Evolutionary conservation across 2,113 vertebrate species (phyloP).

Genomic region (Ahaetulla prasina): DNA sequence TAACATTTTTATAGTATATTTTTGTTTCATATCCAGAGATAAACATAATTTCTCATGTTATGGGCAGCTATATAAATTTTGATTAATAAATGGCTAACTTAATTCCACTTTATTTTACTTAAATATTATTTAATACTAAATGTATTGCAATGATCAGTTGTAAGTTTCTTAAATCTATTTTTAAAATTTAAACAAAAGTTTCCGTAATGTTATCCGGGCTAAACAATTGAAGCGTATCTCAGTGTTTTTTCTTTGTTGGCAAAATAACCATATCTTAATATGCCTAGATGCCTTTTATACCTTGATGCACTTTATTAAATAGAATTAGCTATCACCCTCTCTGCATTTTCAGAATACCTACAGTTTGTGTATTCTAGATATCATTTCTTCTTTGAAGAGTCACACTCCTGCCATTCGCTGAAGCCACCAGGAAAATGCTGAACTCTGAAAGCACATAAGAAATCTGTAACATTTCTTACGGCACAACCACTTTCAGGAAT

Average conservation of each 20-base stretch:
- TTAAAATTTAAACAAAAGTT: neutral
- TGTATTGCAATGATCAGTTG: neutral
- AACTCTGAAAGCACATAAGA: slow-evolving; percentile 70
- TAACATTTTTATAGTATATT: neutral
- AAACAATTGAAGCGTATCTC: neutral
- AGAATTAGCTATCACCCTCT: neutral
- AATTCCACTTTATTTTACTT: neutral
- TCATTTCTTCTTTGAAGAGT: slow-evolving; percentile 66
- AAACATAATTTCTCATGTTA: neutral
- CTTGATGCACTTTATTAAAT: neutral
- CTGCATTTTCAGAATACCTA: neutral
- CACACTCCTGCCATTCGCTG: slow-evolving; percentile 83
- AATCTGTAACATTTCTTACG: neutral
- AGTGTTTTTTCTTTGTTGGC: neutral
- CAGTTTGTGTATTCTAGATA: neutral
- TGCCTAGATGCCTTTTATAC: neutral
- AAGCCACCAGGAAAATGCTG: slow-evolving; percentile 86
- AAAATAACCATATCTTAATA: neutral
- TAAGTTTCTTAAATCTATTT: neutral
- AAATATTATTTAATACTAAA: neutral
- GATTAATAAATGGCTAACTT: neutral
- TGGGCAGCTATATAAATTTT: neutral
- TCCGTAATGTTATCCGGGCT: neutral
- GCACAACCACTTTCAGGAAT: no score
- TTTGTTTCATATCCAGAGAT: neutral